These are phyloP conservation scores for Lycodopsis pacificus DNA, from an alignment of 2,797 vertebrate genomes.

Conservation along the genomic window DNA sequence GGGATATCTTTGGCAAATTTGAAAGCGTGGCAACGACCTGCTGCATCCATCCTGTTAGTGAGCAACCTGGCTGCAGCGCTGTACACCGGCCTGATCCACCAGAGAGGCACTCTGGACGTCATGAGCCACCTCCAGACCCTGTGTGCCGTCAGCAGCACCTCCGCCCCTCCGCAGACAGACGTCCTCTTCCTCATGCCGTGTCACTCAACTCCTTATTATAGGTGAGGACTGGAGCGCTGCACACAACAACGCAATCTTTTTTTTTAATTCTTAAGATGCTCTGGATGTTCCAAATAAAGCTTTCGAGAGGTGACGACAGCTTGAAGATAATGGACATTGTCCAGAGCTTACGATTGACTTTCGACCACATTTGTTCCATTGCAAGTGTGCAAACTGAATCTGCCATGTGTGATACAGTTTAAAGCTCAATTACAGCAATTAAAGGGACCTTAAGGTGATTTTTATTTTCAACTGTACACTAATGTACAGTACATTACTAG, in stretches of 20 bases:
- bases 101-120: slow-evolving; percentile 92
- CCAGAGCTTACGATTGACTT: not conserved
- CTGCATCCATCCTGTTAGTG: slow-evolving; percentile 81
- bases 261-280: not conserved
- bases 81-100: slow-evolving; percentile 94
- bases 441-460: not conserved
- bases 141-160: slow-evolving; percentile 71
- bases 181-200: slow-evolving; percentile 96
- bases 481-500: not conserved
- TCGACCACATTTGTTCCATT: not conserved
- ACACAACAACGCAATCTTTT: not conserved
- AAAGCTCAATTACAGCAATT: not conserved
- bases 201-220: slow-evolving; percentile 97
- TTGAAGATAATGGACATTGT: not conserved
- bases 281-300: not conserved
- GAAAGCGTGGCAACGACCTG: slow-evolving; percentile 86
- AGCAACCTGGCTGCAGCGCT: slow-evolving; percentile 88
- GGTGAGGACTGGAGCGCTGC: slow-evolving; percentile 75
- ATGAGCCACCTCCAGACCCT: slow-evolving; percentile 89
- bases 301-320: not conserved
- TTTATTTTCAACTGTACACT: not conserved
- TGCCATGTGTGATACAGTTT: not conserved
- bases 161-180: slow-evolving; percentile 62
- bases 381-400: too few relatives aligned
- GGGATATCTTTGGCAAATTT: slow-evolving; percentile 89